Evolutionary conservation across 2,113 vertebrate species (phyloP).

Genomic region (Castor canadensis): DNA sequence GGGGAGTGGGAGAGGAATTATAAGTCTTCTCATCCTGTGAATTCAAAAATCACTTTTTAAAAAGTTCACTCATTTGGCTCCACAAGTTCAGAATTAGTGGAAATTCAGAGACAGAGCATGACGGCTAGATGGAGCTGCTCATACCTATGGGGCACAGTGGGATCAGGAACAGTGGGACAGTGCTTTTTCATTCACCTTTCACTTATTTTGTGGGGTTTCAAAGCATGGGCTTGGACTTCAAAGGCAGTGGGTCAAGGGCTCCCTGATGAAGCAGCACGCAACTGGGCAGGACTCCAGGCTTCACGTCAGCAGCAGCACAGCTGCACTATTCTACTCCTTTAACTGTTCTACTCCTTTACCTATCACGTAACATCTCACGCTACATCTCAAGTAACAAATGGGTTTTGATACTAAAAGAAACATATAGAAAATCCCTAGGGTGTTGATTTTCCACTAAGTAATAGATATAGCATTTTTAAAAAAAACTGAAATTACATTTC

Average conservation of each 20-base stretch:
- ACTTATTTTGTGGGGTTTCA: neutral
- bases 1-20: neutral
- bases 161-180: accelerated
- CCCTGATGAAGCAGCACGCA: neutral
- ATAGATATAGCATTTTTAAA: neutral
- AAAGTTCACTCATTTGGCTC: neutral
- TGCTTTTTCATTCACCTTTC: neutral
- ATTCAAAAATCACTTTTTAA: neutral
- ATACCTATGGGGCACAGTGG: accelerated
- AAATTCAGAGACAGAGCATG: neutral
- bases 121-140: accelerated
- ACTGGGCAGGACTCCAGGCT: neutral
- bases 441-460: neutral
- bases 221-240: neutral
- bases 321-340: too few relatives aligned
- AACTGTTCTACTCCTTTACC: too few relatives aligned
- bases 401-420: neutral
- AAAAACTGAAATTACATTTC: neutral
- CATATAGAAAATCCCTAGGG: neutral
- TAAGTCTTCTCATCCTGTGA: neutral
- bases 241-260: too few relatives aligned
- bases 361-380: neutral
- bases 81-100: neutral
- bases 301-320: neutral
- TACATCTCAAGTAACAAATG: neutral